These are phyloP conservation scores for Apodemia hepburni DNA, from an alignment of 2,888 invertebrate species.

Conservation along the genomic window DNA sequence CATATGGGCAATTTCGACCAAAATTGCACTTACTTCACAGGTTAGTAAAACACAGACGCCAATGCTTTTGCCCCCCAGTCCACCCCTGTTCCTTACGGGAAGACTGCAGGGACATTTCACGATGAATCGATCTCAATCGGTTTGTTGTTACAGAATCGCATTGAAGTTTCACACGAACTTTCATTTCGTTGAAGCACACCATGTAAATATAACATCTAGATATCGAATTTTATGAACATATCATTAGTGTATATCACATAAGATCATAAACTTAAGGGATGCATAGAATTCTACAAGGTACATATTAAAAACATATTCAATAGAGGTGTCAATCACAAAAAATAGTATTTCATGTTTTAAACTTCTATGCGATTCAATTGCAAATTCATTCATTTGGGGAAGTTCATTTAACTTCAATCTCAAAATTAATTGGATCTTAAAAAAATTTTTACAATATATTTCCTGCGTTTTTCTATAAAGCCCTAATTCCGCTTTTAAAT, in stretches of 20 bases:
- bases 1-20: constrained; percentile 80
- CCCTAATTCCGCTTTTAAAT: constrained; percentile 54
- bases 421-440: constrained; percentile 44
- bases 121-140: constrained; percentile 58
- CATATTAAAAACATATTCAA: neutral
- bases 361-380: constrained; percentile 63
- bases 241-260: constrained; percentile 17
- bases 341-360: constrained; percentile 32
- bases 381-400: constrained; percentile 36
- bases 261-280: constrained; percentile 10
- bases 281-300: neutral
- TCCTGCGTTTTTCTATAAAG: constrained; percentile 62
- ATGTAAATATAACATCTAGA: constrained; percentile 3
- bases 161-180: constrained; percentile 44
- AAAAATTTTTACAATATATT: constrained; percentile 53
- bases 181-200: constrained; percentile 26
- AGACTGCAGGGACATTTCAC: constrained; percentile 73
- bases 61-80: constrained; percentile 76
- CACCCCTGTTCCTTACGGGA: constrained; percentile 78
- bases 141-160: constrained; percentile 58
- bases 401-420: neutral
- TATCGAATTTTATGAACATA: neutral
- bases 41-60: constrained; percentile 76
- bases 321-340: neutral
- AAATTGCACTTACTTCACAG: constrained; percentile 81